Base-by-base conservation (phyloP, 1,140 invertebrate genomes). In the Carcinoscorpius rotundicauda region DNA sequence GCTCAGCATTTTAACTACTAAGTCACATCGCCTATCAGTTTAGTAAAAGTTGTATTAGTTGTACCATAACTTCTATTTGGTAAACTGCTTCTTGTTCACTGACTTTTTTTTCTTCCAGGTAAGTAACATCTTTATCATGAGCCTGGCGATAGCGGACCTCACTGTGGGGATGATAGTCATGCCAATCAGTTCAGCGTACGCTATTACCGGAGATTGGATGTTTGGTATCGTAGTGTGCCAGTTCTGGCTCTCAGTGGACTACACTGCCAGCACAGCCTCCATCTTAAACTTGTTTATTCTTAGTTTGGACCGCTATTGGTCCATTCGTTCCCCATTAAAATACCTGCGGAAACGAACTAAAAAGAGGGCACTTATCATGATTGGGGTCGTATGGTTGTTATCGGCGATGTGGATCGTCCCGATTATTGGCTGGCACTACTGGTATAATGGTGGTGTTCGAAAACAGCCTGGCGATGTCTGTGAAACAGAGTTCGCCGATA, bases 111-210 rank as follows among this genome's bases (percentile, higher is more conserved):
- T 29, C 29, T 29, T 29, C 29, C 73, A 83, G 82, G 82, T 83
- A 3, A 82, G 80, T 71, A 85, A 85, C 73, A 82, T 84, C 80
- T 83, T 85, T 71, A 84, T 85, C 65, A 82, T 85, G 71, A 82
- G 80, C 66, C 73, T 85, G 66, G 84, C 84, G 3, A 75, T 83
- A n/a, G 83, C 83, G 4, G 83, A 85, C 75, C 72, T 85, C 5
- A 81, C 82, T 29, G 83, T 85, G 4, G 83, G 83, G 4, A 68
- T 84, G 4, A 76, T 83, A 61, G 83, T 85, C 3, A 85, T 85
- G 83, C 83, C 83, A 29, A 78, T 85, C 58, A 83, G 81, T 67
- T 78, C 84, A 4, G 75, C 78, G 55, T 85, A 85, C 72, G 82
- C 82, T 66, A 78, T 85, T 69, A 81, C 81, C 53, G 80, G 79